phyloP scores from a whole-genome alignment of 2,113 vertebrate genomes.

The Gymnobelideus leadbeateri region DNA sequence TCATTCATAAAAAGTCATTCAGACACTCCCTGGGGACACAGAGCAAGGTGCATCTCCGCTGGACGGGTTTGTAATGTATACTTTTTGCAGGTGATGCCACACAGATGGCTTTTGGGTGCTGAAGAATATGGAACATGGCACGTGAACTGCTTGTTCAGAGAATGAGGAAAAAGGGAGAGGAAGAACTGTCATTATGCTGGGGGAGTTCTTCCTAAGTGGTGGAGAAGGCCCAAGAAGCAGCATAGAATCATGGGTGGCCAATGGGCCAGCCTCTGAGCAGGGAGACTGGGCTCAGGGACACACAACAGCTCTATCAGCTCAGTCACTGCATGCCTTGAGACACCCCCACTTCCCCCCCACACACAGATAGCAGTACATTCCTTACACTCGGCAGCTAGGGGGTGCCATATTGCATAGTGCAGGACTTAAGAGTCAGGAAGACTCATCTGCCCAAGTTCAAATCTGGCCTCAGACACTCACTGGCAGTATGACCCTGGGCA shows the following conservation, averaged over 20 bases:
- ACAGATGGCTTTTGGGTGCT: accelerated
- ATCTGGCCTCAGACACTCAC: too few relatives aligned
- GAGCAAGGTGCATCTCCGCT: neutral
- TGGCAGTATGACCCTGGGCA: too few relatives aligned
- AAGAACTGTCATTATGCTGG: neutral
- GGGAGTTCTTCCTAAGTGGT: neutral
- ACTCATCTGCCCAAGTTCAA: too few relatives aligned
- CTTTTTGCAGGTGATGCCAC: accelerated
- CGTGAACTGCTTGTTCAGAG: accelerated
- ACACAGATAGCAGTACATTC: neutral
- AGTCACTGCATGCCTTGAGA: too few relatives aligned
- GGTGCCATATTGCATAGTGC: too few relatives aligned
- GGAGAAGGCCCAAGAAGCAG: neutral
- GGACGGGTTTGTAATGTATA: neutral
- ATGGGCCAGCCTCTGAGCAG: too few relatives aligned
- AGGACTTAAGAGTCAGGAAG: too few relatives aligned
- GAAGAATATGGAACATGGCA: accelerated
- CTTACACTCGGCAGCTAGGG: too few relatives aligned
- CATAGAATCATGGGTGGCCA: too few relatives aligned
- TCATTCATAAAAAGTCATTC: neutral
- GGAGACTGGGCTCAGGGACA: neutral
- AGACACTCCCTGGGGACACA: neutral
- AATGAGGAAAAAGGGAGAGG: neutral
- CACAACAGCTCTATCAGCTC: neutral
- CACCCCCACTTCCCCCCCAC: too few relatives aligned